These are phyloP conservation scores for Ephydatia muelleri DNA, from an alignment of 37 sponge, comb jelly and placozoan genomes.

Conservation along the genomic window DNA sequence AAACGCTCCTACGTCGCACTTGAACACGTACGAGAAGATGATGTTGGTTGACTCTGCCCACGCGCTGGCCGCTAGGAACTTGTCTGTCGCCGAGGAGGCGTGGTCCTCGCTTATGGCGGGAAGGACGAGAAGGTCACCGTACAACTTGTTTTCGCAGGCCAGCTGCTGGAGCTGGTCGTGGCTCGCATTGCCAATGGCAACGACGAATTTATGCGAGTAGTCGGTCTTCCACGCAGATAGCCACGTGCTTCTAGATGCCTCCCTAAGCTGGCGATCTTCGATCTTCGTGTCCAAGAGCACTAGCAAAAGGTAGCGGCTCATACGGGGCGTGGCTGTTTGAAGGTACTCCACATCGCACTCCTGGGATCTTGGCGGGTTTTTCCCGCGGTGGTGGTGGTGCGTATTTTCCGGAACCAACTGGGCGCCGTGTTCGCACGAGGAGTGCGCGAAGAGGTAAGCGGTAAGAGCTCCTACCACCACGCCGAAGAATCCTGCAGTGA, in stretches of 20 bases:
- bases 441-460: too few species aligned
- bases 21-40: constrained; percentile 53
- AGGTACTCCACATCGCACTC: too few species aligned
- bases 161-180: neutral
- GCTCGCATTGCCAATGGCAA: constrained; percentile 31
- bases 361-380: too few species aligned
- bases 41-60: constrained; percentile 62
- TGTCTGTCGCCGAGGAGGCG: constrained; percentile 38
- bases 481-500: too few species aligned
- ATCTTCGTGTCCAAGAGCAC: constrained; percentile 25
- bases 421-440: too few species aligned
- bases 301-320: constrained; percentile 5
- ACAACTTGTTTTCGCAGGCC: constrained; percentile 35
- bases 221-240: neutral
- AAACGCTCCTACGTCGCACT: constrained; percentile 73
- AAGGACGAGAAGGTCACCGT: constrained; percentile 64
- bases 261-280: constrained; percentile 10
- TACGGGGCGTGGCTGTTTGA: too few species aligned
- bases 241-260: constrained; percentile 69
- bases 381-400: too few species aligned
- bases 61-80: constrained; percentile 42
- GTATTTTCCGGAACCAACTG: too few species aligned
- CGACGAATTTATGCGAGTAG: constrained; percentile 48
- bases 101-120: constrained; percentile 12
- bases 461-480: too few species aligned